Evolutionary conservation across 2,113 vertebrate species (phyloP), one percentile per base, ranked within the genome.

Genomic region (Lophius piscatorius): DNA sequence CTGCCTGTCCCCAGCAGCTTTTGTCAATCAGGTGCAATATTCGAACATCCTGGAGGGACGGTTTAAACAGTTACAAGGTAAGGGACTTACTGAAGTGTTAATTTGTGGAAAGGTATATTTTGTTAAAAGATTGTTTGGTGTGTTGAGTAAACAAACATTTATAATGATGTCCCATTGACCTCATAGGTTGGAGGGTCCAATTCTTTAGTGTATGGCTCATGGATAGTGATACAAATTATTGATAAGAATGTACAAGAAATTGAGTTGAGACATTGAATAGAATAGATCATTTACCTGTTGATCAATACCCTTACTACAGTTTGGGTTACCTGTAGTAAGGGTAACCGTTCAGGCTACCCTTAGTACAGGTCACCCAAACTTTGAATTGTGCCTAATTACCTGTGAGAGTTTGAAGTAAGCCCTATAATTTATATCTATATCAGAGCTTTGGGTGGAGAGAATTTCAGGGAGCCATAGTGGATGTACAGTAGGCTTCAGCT

Each of bases 61-160:
- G 39, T 97, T 97, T 89, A 97, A 97, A 76, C 94, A 97, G 80
- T 90, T 97, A 33, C 95, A 97, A 95, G 95, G 95, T 97, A 93
- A 93, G 93, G 68, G 24, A 48, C 22, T 5, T 3, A 16, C 9
- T 14, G 17, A 33, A 26, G 18, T 22, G 5, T n/a, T 11, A 4
- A 12, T 33, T 18, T 31, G n/a, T 23, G 57, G 10, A 44, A 60
- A 62, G 22, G 24, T 1, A 42, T n/a, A n/a, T n/a, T n/a, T n/a
- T n/a, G n/a, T n/a, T n/a, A n/a, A n/a, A n/a, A n/a, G n/a, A n/a
- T n/a, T n/a, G n/a, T n/a, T n/a, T n/a, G n/a, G n/a, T n/a, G n/a
- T n/a, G n/a, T n/a, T n/a, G n/a, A n/a, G n/a, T n/a, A n/a, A n/a
- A n/a, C n/a, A n/a, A n/a, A n/a, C n/a, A n/a, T n/a, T n/a, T 49